These are phyloP conservation scores for Amblyopsis rosae DNA, from an alignment of 2,113 vertebrate species.

Conservation along the genomic window DNA sequence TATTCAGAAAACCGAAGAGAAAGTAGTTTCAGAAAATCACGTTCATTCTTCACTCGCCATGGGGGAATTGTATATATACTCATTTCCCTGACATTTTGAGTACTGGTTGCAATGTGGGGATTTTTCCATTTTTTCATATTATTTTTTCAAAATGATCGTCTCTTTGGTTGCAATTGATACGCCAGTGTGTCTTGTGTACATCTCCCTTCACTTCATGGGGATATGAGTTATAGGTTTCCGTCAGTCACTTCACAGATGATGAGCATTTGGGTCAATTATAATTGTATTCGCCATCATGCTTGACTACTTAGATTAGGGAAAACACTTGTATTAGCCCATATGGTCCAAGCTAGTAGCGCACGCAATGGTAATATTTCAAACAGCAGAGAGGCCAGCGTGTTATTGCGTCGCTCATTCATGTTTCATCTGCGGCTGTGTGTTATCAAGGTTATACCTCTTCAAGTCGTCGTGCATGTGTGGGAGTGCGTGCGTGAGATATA, in stretches of 20 bases:
- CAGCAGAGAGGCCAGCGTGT: constrained; percentile 38
- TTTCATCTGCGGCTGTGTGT: constrained; percentile 60
- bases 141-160: constrained; percentile 51
- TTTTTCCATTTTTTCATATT: constrained; percentile 30
- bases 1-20: constrained; percentile 62
- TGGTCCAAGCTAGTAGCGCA: background rate
- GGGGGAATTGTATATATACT: constrained; percentile 40
- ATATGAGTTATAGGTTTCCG: constrained; percentile 52
- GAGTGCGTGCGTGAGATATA: background rate
- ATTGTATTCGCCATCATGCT: constrained; percentile 51
- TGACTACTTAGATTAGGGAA: constrained; percentile 47
- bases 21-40: constrained; percentile 77
- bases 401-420: constrained; percentile 76
- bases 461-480: constrained; percentile 26
- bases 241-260: constrained; percentile 33
- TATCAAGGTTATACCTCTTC: background rate
- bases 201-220: constrained; percentile 26
- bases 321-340: constrained; percentile 49
- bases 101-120: constrained; percentile 3
- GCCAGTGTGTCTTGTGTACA: constrained; percentile 41
- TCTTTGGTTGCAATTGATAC: constrained; percentile 54
- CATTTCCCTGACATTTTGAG: constrained; percentile 64
- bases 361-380: constrained; percentile 46
- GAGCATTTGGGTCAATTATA: constrained; percentile 65
- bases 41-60: constrained; percentile 69